Percentiles rank a stretch among this genome's conserved stretches.
Conservation (phyloP, 1,140 invertebrate species). For the Dinoponera quadriceps region DNA sequence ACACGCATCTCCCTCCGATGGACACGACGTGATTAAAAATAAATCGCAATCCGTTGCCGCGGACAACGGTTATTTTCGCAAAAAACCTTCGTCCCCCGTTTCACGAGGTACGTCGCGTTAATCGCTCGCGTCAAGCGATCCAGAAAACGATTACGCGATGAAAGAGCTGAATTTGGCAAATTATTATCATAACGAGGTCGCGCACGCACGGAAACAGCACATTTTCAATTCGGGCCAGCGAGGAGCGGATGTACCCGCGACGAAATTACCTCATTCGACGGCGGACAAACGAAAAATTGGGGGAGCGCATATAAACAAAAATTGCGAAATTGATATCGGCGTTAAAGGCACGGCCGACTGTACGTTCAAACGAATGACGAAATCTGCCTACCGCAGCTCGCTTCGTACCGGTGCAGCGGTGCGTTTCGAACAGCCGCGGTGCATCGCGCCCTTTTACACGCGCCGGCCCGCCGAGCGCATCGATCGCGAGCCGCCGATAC, state of each 20-base stretch:
- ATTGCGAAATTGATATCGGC: conserved; percentile 46
- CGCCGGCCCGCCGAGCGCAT: conserved; percentile 41
- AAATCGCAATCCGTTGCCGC: background rate
- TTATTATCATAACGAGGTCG: background rate
- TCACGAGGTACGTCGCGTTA: background rate
- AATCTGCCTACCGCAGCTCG: conserved; percentile 52
- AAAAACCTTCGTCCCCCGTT: background rate
- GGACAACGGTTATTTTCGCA: background rate
- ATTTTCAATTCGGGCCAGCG: conserved; percentile 1
- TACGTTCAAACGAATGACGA: conserved; percentile 50
- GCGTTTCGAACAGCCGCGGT: conserved; percentile 58
- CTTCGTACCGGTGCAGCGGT: conserved; percentile 42
- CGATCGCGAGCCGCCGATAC: conserved; percentile 52
- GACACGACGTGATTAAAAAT: background rate
- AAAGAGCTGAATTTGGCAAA: background rate
- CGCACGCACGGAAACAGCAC: background rate
- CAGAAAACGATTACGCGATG: background rate
- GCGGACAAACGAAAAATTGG: conserved; percentile 36
- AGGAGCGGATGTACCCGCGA: conserved; percentile 15
- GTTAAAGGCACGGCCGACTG: conserved; percentile 14
- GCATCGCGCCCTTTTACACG: conserved; percentile 62
- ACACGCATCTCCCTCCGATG: too few species aligned
- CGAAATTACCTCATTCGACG: conserved; percentile 42
- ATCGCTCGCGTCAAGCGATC: background rate
- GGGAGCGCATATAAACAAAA: conserved; percentile 33